Base-by-base conservation (phyloP, 37 sponge, comb jelly and placozoan genomes). In the Chondrilla cf. caribensis region DNA sequence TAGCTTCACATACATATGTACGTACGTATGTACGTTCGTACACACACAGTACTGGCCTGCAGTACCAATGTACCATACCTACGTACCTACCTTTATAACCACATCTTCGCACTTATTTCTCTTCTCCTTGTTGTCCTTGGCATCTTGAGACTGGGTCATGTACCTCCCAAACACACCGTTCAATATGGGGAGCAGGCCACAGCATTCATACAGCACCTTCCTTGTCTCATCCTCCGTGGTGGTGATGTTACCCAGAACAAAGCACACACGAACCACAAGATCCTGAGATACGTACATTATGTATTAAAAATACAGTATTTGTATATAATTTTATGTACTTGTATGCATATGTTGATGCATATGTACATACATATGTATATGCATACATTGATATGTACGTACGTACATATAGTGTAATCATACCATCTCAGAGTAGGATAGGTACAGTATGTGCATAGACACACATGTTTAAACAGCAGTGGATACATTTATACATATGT, bases 201-300 rank as follows among this genome's bases (percentile, higher is more conserved):
- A 54, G 66, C 83, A 58, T 0, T 41, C 42, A 78, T 55, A 78
- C 54, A 91, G 78, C 14, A 39, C 17, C 60, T 58, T 15, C 37
- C 91, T 84, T 3, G 65, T 58, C 28, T 28, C 64, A 19, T 80
- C 60, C 40, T 86, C 82, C n/a, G 60, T 81, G 25, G 86, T 37
- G 7, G 89, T 83, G 36, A 94, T 26, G 73, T 95, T 95, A 24
- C 95, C 93, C 31, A 95, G 87, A 19, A 89, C 84, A 83, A 92
- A 95, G 77, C 95, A 89, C 60, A 95, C 65, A 6, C 95, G 84
- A 15, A 95, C 84, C 11, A 86, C 66, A 11, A 92, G 86, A 36
- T 95, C 95, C 95, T 95, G 58, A 38, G 8, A 38, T n/a, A 73
- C n/a, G 25, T 1, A 8, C n/a, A n/a, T n/a, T n/a, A n/a, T n/a